A percentile compares a stretch with the other conserved stretches of the same genome.
Evolutionary conservation across 2,113 vertebrate genomes (phyloP).

Genomic region (Ageneiosus marmoratus): DNA sequence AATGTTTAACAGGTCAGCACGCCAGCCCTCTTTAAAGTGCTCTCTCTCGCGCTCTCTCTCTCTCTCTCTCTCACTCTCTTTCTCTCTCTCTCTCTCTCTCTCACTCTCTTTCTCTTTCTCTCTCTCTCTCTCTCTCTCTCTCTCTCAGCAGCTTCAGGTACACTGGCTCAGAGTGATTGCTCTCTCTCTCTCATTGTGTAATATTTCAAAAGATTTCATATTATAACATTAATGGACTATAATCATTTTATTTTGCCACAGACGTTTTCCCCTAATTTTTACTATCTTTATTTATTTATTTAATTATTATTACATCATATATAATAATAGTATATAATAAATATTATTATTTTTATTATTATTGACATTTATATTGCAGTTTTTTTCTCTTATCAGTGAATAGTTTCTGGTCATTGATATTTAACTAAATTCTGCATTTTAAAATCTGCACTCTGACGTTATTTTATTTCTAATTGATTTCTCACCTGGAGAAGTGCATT

Average conservation of each 20-base stretch:
- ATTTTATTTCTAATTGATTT: too few relatives aligned
- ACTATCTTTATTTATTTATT: background rate
- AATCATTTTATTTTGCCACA: background rate
- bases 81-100: background rate
- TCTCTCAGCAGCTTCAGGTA: constrained; percentile 5
- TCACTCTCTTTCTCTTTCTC: background rate
- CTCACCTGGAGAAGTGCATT: too few relatives aligned
- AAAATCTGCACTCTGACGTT: too few relatives aligned
- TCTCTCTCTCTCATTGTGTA: background rate
- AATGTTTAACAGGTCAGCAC: constrained; percentile 30
- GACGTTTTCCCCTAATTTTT: background rate
- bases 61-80: background rate
- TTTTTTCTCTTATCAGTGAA: too few relatives aligned
- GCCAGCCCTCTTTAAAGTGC: background rate
- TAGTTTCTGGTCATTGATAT: too few relatives aligned
- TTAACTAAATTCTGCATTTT: too few relatives aligned
- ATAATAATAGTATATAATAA: too few relatives aligned
- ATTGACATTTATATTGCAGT: too few relatives aligned
- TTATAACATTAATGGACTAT: background rate
- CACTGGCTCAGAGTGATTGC: constrained; percentile 27
- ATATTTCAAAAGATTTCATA: background rate
- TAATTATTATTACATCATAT: too few relatives aligned
- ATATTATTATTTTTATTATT: background rate
- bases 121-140: constrained; percentile 31
- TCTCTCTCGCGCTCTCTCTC: background rate